These are phyloP conservation scores for Pseudorasbora parva DNA, from an alignment of 2,113 vertebrate species.

Conservation along the genomic window DNA sequence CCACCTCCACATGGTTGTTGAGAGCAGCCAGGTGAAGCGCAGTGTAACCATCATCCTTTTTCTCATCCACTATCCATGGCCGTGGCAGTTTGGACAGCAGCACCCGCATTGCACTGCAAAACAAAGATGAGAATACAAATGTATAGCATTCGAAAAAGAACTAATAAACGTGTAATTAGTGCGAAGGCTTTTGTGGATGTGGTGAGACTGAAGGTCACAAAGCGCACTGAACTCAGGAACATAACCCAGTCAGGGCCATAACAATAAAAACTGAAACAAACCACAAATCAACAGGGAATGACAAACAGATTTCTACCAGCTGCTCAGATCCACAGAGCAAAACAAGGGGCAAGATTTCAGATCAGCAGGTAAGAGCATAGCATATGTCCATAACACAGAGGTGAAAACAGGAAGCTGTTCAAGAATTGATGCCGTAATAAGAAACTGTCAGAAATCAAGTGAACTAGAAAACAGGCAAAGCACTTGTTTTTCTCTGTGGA, in stretches of 20 bases:
- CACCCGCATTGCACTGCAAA: slow-evolving; percentile 92
- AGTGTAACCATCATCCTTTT: slow-evolving; percentile 98
- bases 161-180: background rate
- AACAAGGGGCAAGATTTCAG: background rate
- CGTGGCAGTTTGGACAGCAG: slow-evolving; percentile 94
- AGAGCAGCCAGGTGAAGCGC: slow-evolving; percentile 96
- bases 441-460: background rate
- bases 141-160: background rate
- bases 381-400: background rate
- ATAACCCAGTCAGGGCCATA: background rate
- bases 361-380: background rate
- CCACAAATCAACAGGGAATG: background rate
- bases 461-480: background rate
- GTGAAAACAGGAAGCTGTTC: background rate
- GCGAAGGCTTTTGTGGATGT: background rate
- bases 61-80: slow-evolving; percentile 98
- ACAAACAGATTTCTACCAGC: slow-evolving; percentile 19
- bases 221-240: background rate
- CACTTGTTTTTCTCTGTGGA: too few species aligned
- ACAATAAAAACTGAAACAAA: slow-evolving; percentile 2
- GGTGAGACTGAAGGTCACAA: background rate
- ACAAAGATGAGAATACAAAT: slow-evolving; percentile 23
- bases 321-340: background rate
- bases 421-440: slow-evolving; percentile 28
- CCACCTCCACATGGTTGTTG: slow-evolving; percentile 99